These are phyloP conservation scores for Fragum sueziense DNA, from an alignment of 2,888 invertebrate genomes.

Conservation along the genomic window DNA sequence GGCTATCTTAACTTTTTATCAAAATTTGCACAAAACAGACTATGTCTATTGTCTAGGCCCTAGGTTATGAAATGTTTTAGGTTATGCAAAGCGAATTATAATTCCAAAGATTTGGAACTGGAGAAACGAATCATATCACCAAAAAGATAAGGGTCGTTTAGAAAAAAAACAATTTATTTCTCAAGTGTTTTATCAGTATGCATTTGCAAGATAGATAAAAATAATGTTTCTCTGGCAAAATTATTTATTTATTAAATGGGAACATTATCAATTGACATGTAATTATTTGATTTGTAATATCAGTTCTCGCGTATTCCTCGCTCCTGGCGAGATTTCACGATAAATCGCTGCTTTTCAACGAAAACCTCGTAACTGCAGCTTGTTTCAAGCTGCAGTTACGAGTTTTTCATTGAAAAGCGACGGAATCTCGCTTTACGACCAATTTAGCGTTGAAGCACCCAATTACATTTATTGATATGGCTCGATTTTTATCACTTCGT, in stretches of 20 bases:
- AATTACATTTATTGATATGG: constrained; percentile 13
- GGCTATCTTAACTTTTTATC: no score
- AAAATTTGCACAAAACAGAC: no score
- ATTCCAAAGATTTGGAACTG: no score
- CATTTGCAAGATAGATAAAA: constrained; percentile 21
- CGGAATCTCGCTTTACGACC: constrained; percentile 9
- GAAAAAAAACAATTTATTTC: neutral
- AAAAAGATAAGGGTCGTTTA: neutral
- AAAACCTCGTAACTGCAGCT: no score
- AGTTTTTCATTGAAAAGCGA: no score
- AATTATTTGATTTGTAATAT: constrained; percentile 23
- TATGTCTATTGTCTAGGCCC: no score
- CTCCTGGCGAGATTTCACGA: constrained; percentile 5
- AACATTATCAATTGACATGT: constrained; percentile 21
- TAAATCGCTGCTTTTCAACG: no score
- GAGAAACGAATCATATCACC: no score
- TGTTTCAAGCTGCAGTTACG: no score
- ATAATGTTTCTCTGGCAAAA: constrained; percentile 6
- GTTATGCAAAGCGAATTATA: neutral
- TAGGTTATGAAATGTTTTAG: no score
- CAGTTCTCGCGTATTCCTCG: constrained; percentile 6
- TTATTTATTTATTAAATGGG: constrained; percentile 24
- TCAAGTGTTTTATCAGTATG: constrained; percentile 14
- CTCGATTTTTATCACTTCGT: neutral
- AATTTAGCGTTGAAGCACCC: constrained; percentile 1